Conservation (phyloP, 2,797 vertebrate genomes). For the Falco columbarius region DNA sequence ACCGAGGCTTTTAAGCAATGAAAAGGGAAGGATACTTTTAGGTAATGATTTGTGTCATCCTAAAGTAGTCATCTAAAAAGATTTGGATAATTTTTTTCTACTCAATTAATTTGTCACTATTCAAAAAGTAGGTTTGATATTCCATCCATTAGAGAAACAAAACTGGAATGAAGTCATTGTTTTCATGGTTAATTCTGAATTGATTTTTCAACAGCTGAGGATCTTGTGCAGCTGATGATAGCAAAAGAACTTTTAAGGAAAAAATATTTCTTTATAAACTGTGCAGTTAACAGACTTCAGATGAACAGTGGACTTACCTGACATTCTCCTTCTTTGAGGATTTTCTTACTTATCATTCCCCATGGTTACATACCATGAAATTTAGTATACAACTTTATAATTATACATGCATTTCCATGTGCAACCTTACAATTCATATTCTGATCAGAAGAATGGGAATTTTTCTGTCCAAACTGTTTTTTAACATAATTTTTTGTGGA, state of each 20-base stretch:
- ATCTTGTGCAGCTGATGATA: neutral
- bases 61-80: neutral
- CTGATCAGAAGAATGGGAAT: neutral
- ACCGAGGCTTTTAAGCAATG: neutral
- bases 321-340: neutral
- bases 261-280: neutral
- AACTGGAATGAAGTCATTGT: neutral
- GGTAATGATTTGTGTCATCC: neutral
- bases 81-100: neutral
- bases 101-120: neutral
- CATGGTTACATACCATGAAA: neutral
- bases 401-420: neutral
- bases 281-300: neutral
- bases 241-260: neutral
- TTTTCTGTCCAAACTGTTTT: neutral
- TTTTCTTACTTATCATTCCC: neutral
- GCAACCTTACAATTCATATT: neutral
- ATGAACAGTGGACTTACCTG: neutral
- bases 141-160: neutral
- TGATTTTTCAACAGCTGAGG: neutral
- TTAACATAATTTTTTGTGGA: neutral
- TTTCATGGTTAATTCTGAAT: neutral
- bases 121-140: neutral
- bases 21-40: neutral
- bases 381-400: neutral